Evolutionary conservation across 2,113 vertebrate species (phyloP).

Genomic region (Struthio camelus): DNA sequence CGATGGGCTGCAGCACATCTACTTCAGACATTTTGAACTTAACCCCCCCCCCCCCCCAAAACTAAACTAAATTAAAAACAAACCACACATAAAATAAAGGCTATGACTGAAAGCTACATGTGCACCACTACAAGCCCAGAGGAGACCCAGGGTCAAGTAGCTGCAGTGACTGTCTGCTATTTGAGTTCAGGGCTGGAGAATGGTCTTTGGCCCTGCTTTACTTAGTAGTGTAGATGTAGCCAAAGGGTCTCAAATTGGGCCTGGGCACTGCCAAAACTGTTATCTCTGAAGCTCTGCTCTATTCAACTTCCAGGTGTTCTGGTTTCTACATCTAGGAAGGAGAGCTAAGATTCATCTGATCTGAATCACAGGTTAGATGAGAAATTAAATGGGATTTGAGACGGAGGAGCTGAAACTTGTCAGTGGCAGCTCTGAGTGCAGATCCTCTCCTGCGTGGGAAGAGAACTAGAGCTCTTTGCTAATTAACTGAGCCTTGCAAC

Average conservation of each 20-base stretch:
- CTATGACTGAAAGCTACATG: neutral
- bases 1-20: neutral
- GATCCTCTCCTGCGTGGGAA: neutral
- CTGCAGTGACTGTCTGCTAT: neutral
- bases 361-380: neutral
- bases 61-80: neutral
- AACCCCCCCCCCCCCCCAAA: too few species aligned
- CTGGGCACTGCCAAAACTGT: neutral
- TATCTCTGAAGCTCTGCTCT: neutral
- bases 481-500: neutral
- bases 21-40: neutral
- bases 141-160: neutral
- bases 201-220: neutral
- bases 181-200: neutral
- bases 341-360: neutral
- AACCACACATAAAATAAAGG: neutral
- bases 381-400: slow-evolving; percentile 12
- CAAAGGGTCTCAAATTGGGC: neutral
- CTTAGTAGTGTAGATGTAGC: neutral
- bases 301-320: neutral
- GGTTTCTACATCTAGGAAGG: neutral
- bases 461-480: neutral
- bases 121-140: neutral
- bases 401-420: neutral
- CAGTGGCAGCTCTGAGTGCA: neutral